Evolutionary conservation across 2,113 vertebrate genomes (phyloP).

Genomic region (Hylia prasina): DNA sequence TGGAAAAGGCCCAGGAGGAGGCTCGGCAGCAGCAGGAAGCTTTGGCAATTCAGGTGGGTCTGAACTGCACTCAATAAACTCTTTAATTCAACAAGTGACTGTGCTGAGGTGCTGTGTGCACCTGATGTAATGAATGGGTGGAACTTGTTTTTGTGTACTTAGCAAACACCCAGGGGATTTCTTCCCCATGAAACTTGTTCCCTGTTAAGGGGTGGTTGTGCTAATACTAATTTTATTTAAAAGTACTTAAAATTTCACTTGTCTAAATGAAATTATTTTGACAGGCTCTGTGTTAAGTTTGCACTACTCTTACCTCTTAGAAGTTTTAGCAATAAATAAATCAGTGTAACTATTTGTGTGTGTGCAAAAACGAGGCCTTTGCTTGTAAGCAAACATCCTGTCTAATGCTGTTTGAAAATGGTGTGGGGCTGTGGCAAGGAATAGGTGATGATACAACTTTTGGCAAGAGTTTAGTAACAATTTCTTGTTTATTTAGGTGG

Average conservation of each 20-base stretch:
- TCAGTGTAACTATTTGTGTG: neutral
- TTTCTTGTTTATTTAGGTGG: conserved; percentile 76
- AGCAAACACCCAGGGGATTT: neutral
- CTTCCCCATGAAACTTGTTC: neutral
- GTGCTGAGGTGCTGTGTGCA: neutral
- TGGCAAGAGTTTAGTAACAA: neutral
- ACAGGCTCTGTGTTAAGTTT: neutral
- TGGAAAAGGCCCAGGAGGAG: conserved; percentile 90
- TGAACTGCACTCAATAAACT: neutral
- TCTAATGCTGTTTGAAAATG: neutral
- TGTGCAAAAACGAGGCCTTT: neutral
- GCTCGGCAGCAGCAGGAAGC: conserved; percentile 88
- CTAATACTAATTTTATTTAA: neutral
- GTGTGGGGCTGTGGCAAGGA: neutral
- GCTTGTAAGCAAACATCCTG: neutral
- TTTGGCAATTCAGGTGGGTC: conserved; percentile 84
- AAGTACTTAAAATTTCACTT: neutral
- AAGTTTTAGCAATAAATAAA: neutral
- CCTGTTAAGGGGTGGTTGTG: neutral
- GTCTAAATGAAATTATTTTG: neutral
- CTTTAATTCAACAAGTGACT: neutral
- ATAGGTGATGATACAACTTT: neutral
- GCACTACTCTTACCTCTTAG: neutral
- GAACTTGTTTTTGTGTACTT: neutral
- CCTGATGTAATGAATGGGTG: neutral